These are phyloP conservation scores for Furcifer pardalis DNA, from an alignment of 2,797 vertebrate species.

Conservation along the genomic window DNA sequence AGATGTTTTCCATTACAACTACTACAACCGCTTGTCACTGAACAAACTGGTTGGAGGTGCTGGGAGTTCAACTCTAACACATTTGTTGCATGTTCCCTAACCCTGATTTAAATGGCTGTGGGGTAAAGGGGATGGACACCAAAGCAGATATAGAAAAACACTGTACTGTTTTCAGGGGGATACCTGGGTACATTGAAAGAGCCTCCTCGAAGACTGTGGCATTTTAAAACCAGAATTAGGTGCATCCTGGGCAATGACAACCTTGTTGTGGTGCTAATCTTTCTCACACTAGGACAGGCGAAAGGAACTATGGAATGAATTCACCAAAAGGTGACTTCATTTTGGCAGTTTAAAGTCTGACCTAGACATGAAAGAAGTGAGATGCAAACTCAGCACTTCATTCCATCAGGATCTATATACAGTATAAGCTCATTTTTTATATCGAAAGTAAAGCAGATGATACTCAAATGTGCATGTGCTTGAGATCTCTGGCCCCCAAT, in stretches of 20 bases:
- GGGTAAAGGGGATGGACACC: background rate
- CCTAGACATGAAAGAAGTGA: too few species aligned
- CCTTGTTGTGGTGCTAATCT: too few species aligned
- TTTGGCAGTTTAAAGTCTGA: too few species aligned
- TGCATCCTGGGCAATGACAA: too few species aligned
- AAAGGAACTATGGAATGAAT: too few species aligned
- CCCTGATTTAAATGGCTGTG: background rate
- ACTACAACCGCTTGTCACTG: background rate
- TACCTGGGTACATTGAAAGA: too few species aligned
- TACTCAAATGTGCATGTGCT: background rate
- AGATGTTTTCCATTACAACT: background rate
- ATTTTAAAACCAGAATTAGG: too few species aligned
- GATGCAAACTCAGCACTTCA: too few species aligned
- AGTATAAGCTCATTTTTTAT: background rate
- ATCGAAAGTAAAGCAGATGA: background rate
- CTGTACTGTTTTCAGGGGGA: background rate
- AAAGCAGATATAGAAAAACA: background rate
- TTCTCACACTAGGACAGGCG: too few species aligned
- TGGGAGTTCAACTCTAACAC: background rate
- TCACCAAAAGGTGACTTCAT: too few species aligned
- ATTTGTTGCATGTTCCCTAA: background rate
- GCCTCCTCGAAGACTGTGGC: too few species aligned
- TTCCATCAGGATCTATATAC: background rate
- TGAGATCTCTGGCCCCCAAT: background rate
- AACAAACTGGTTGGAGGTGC: background rate